These are phyloP conservation scores for Australoheros facetus DNA, from an alignment of 2,797 vertebrate species.

Conservation along the genomic window DNA sequence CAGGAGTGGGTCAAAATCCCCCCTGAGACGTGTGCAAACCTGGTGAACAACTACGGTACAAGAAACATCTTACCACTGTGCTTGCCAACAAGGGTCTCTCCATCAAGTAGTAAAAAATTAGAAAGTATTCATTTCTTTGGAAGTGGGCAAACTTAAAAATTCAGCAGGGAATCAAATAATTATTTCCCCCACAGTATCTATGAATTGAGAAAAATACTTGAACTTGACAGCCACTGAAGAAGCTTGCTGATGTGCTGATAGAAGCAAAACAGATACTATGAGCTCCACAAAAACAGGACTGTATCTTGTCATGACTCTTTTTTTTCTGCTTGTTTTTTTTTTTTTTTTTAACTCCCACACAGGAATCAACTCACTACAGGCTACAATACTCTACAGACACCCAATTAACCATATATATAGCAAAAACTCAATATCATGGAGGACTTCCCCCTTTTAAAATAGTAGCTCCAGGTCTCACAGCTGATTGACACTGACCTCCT, in stretches of 20 bases:
- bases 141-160: too few species aligned
- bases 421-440: constrained; percentile 32
- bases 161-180: too few species aligned
- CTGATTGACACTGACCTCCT: constrained; percentile 35
- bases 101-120: too few species aligned
- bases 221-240: constrained; percentile 17
- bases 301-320: neutral
- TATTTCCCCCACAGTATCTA: neutral
- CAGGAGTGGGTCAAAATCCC: too few species aligned
- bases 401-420: constrained; percentile 1
- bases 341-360: constrained; percentile 4
- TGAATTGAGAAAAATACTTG: constrained; percentile 21
- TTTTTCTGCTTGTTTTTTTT: neutral
- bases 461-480: constrained; percentile 6
- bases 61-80: too few species aligned
- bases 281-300: constrained; percentile 1
- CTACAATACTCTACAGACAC: neutral
- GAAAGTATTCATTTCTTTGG: too few species aligned
- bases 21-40: too few species aligned
- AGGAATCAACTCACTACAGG: constrained; percentile 5
- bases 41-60: too few species aligned
- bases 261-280: constrained; percentile 17
- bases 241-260: constrained; percentile 4
- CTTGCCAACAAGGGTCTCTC: too few species aligned
- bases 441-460: constrained; percentile 21